Evolutionary conservation across 2,888 invertebrate genomes (phyloP), one percentile per base, ranked within the genome.

Genomic region (Ophonus ardosiacus): DNA sequence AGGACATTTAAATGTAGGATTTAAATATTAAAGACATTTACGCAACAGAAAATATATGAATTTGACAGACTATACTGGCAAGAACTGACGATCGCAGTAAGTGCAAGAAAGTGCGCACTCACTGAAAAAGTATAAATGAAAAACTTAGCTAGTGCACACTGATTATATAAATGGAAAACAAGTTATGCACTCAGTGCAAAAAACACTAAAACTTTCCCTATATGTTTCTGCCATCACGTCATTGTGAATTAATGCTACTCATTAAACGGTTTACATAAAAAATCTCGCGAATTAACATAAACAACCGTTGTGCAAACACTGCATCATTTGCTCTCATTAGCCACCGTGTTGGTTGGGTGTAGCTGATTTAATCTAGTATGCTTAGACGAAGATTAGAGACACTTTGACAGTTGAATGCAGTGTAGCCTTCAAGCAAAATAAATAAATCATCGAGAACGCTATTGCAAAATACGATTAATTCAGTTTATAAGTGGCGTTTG

Each of bases 361-460:
- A 51, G 43, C 43, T 51, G 43, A 51, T 51, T 51, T 51, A 51
- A 51, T 51, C 43, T 51, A 51, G 43, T 13, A 10, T 51, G 10
- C 43, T 51, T 51, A 51, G 43, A 51, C 43, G 43, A 51, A 51
- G 43, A 51, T 51, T 51, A 65, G 56, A 82, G 51, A 82, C 71
- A 59, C 57, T 74, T 83, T 83, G 74, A 83, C 83, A 83, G 59
- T 40, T 83, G 83, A 83, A 83, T 83, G 71, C 57, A 76, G 38
- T 59, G 24, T 82, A 63, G 83, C 83, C 83, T 83, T 83, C 74
- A 61, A 59, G 56, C 43, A 57, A 59, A 61, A 71, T 74, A 83
- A 83, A 83, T 83, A 83, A 83, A 83, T 83, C 83, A 59, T 51
- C 59, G 40, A 43, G 61, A 21, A 63, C 17, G 18, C 7, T 63